Evolutionary conservation across 2,888 invertebrate genomes (phyloP), one percentile per base, ranked within the genome.

Genomic region (Andrena hattorfiana): DNA sequence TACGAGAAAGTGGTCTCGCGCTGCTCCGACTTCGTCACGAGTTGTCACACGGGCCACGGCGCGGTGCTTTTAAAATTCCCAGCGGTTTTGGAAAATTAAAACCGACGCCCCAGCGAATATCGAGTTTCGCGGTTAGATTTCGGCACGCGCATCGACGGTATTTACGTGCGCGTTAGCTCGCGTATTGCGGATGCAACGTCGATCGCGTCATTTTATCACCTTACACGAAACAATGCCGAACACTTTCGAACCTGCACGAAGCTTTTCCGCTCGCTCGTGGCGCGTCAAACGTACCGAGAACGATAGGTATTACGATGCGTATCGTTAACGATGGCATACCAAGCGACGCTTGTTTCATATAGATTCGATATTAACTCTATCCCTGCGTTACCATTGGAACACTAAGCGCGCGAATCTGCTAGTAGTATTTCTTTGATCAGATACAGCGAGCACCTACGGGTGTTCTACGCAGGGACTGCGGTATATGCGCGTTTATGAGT

Each of bases 141-240:
- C 51, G 49, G 32, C 32, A 42, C 35, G 48, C 28, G 20, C n/a
- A 16, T 1, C 23, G 6, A 35, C n/a, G 32, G 32, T 81, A 81
- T 81, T 81, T 73, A 42, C 23, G 48, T 63, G 23, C 62, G 49
- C 56, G 28, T 59, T 54, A n/a, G 54, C 16, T 35, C 48, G 13
- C 28, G 26, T 49, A 54, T 26, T 66, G 59, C 35, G 72, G 64
- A 70, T 79, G 72, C 81, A 62, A 67, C 60, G 60, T 60, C 28
- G 75, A 74, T 77, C 81, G 68, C 81, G 81, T 81, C 81, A 62
- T 32, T 81, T 81, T 73, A 81, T 81, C 73, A 62, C 81, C 81
- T 68, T 81, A 81, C 67, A 73, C 68, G 73, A 81, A 69, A 75
- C 81, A 75, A 82, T 69, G 54, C 72, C 54, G 82, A 62, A 75